phyloP scores from a whole-genome alignment of 2,797 vertebrate species.

The Dromococcyx pavoninus region DNA sequence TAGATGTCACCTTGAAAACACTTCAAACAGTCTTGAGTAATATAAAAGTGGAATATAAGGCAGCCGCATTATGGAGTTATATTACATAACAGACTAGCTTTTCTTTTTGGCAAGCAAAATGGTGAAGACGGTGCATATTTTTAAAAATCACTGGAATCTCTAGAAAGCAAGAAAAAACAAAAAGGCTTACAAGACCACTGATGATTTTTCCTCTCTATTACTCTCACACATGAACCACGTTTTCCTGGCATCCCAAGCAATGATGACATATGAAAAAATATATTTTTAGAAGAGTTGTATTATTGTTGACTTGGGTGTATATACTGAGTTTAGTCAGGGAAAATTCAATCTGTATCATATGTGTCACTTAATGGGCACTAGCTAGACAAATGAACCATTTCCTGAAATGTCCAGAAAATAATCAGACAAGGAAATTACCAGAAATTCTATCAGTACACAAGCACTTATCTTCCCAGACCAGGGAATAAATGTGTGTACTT shows the following conservation, averaged over 20 bases:
- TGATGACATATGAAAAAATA: slow-evolving; percentile 31
- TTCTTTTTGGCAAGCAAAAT: slow-evolving; percentile 54
- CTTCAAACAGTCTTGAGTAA: slow-evolving; percentile 49
- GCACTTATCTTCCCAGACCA: neutral
- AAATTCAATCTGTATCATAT: neutral
- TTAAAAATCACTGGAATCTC: slow-evolving; percentile 49
- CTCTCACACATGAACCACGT: slow-evolving; percentile 23
- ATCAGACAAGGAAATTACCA: slow-evolving; percentile 11
- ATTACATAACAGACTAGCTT: slow-evolving; percentile 38
- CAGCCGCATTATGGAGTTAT: slow-evolving; percentile 10
- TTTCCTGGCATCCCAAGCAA: slow-evolving; percentile 34
- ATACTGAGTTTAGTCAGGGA: slow-evolving; percentile 41
- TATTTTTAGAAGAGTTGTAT: slow-evolving; percentile 59
- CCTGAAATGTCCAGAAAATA: slow-evolving; percentile 48
- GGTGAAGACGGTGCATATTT: slow-evolving; percentile 25
- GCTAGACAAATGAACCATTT: slow-evolving; percentile 49
- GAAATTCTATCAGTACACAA: neutral
- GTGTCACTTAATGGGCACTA: slow-evolving; percentile 2
- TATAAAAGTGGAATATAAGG: slow-evolving; percentile 37
- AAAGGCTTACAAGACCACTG: neutral
- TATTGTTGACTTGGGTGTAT: slow-evolving; percentile 27
- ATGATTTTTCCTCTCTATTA: slow-evolving; percentile 54
- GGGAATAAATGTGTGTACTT: neutral
- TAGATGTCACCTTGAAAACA: slow-evolving; percentile 61
- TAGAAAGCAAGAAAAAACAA: slow-evolving; percentile 18